These are phyloP conservation scores for Eulemur albifrons DNA, from an alignment of 2,797 vertebrate genomes.

Conservation along the genomic window DNA sequence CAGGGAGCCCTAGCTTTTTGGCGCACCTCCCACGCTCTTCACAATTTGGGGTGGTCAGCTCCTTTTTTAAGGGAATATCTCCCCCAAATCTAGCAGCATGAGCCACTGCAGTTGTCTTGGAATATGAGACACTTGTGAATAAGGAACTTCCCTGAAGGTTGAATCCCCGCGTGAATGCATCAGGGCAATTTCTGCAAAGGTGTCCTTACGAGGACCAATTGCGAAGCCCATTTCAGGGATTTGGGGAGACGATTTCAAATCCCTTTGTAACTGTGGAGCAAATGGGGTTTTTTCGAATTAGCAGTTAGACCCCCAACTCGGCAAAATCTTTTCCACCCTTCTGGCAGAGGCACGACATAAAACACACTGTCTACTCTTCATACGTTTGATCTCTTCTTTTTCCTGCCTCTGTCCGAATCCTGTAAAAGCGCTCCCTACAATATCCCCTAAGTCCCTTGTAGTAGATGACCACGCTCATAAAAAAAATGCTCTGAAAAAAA, in stretches of 20 bases:
- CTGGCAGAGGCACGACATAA: not conserved
- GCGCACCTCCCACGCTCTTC: not conserved
- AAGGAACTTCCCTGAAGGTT: not conserved
- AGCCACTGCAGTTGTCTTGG: not conserved
- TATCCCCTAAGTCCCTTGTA: not conserved
- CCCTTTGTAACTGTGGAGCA: not conserved
- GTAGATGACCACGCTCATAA: not conserved
- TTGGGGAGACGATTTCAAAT: not conserved
- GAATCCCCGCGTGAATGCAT: too few species aligned
- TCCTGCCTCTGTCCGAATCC: not conserved
- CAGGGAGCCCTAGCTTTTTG: not conserved
- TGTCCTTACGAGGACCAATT: not conserved
- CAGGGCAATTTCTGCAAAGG: not conserved
- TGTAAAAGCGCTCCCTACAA: not conserved
- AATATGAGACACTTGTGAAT: not conserved
- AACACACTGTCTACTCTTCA: not conserved
- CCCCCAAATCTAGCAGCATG: too few species aligned
- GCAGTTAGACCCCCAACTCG: not conserved
- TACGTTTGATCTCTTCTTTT: not conserved
- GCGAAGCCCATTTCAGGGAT: not conserved
- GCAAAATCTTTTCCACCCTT: not conserved
- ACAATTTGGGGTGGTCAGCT: not conserved
- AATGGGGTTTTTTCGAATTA: not conserved
- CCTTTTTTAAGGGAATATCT: not conserved
- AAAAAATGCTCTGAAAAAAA: not conserved